phyloP scores from a whole-genome alignment of 2,888 invertebrate genomes.

The Charanyca ferruginea region DNA sequence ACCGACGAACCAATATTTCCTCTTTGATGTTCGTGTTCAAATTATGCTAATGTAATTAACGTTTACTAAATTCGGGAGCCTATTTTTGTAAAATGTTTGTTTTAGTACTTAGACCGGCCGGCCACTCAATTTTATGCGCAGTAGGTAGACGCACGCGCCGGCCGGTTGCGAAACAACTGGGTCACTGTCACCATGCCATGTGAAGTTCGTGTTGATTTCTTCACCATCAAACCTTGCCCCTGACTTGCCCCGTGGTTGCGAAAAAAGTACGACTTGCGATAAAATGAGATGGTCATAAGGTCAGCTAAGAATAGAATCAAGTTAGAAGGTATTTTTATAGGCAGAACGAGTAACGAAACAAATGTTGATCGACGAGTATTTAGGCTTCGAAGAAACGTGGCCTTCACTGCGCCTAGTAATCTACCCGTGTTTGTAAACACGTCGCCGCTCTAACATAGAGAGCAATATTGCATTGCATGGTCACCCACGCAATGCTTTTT shows the following conservation, averaged over 20 bases:
- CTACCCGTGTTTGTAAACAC: not conserved
- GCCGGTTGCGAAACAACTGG: constrained; percentile 31
- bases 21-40: not conserved
- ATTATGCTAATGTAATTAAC: not conserved
- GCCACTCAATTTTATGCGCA: constrained; percentile 9
- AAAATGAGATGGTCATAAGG: constrained; percentile 4
- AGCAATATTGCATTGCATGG: not conserved
- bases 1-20: not conserved
- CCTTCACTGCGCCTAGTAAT: not conserved
- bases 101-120: constrained; percentile 6
- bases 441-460: not conserved
- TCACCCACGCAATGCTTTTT: not conserved
- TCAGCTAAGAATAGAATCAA: constrained; percentile 3
- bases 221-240: constrained; percentile 41
- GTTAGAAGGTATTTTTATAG: constrained; percentile 2
- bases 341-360: not conserved
- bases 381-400: not conserved
- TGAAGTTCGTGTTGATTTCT: constrained; percentile 43
- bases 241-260: constrained; percentile 25
- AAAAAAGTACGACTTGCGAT: constrained; percentile 10
- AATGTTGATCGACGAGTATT: not conserved
- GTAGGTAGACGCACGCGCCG: not conserved
- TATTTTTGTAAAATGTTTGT: not conserved
- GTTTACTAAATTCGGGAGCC: not conserved
- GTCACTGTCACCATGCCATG: constrained; percentile 47